These are phyloP conservation scores for Caiman crocodilus DNA, from an alignment of 2,797 vertebrate species.

Conservation along the genomic window DNA sequence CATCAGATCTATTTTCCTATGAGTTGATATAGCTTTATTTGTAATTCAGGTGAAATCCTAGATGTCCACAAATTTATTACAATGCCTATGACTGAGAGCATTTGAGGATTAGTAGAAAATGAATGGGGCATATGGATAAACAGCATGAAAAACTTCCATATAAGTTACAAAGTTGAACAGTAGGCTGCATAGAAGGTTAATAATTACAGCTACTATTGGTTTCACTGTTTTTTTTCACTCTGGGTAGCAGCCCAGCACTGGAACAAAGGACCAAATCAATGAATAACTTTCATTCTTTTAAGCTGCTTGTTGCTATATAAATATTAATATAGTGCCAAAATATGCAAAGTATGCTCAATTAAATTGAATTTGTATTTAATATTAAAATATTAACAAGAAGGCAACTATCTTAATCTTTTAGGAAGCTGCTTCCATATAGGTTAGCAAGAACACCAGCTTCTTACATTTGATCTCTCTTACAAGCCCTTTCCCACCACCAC, in stretches of 20 bases:
- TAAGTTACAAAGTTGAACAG: not conserved
- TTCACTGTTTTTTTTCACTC: too few species aligned
- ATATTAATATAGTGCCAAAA: not conserved
- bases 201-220: not conserved
- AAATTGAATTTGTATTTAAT: not conserved
- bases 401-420: not conserved
- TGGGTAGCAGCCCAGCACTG: not conserved
- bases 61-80: not conserved
- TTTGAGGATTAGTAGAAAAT: not conserved
- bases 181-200: not conserved
- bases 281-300: not conserved
- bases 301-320: not conserved
- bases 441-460: not conserved
- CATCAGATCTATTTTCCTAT: not conserved
- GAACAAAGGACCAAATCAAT: not conserved
- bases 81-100: not conserved
- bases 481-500: not conserved
- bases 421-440: not conserved
- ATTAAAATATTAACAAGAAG: not conserved
- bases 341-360: not conserved
- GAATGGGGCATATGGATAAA: not conserved
- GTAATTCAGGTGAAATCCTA: not conserved
- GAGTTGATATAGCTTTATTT: not conserved
- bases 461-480: not conserved
- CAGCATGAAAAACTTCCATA: rapidly evolving